A percentile compares a stretch with the other conserved stretches of the same genome.
Conservation (phyloP, 2,888 invertebrate genomes). For the Mythimna vitellina region DNA sequence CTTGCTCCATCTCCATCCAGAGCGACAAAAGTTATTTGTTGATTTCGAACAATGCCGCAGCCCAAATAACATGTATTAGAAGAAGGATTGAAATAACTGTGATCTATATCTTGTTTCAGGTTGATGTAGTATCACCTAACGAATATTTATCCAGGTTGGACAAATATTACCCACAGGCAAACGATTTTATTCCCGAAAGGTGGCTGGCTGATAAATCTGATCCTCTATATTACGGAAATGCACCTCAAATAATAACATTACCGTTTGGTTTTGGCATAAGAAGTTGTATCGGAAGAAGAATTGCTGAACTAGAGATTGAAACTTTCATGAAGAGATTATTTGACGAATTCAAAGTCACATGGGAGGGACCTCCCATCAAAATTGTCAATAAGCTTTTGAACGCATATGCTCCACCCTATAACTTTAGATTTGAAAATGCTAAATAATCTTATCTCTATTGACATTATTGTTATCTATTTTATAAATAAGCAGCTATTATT, state of each 20-base stretch:
- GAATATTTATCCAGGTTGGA: conserved; percentile 91
- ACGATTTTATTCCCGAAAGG: conserved; percentile 92
- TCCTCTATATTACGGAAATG: conserved; percentile 84
- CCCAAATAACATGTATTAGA: too few relatives aligned
- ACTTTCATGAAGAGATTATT: conserved; percentile 83
- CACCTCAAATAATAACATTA: conserved; percentile 91
- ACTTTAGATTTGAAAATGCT: conserved; percentile 53
- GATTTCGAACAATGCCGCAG: too few relatives aligned
- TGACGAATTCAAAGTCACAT: conserved; percentile 74
- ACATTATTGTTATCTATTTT: background rate
- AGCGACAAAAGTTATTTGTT: background rate
- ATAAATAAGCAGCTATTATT: background rate
- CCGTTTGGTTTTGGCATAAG: conserved; percentile 93
- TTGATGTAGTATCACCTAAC: conserved; percentile 94
- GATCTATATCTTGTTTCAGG: conserved; percentile 81
- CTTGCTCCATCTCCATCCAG: too few relatives aligned
- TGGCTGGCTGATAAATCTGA: conserved; percentile 91
- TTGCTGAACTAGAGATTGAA: conserved; percentile 93
- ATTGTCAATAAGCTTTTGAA: conserved; percentile 76
- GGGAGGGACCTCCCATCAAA: conserved; percentile 83
- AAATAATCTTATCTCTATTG: conserved; percentile 42
- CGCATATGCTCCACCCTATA: conserved; percentile 77
- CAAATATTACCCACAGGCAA: conserved; percentile 90
- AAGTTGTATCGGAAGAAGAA: conserved; percentile 92
- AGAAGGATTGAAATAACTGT: background rate